Conservation (phyloP, 2,113 vertebrate species). For the Channa maculata region DNA sequence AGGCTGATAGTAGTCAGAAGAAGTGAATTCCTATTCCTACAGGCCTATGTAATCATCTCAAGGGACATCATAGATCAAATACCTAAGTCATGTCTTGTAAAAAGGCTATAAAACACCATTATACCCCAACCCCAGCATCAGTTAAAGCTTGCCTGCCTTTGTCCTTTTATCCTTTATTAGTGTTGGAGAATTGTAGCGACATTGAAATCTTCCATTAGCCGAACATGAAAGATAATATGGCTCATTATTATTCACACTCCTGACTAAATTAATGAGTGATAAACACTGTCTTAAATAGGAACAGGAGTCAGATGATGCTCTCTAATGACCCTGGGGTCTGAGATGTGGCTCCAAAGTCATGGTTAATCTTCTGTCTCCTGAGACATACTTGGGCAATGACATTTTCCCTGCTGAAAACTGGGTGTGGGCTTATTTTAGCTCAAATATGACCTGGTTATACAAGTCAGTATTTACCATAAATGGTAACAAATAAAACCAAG, state of each 20-base stretch:
- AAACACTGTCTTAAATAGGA: conserved; percentile 51
- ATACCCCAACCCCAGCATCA: conserved; percentile 2
- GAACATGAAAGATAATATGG: conserved; percentile 41
- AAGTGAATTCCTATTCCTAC: conserved; percentile 34
- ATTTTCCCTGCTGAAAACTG: conserved; percentile 51
- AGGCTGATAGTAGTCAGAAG: conserved; percentile 34
- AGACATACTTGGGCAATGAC: conserved; percentile 65
- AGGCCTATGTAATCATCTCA: conserved; percentile 35
- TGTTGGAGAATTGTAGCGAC: conserved; percentile 8
- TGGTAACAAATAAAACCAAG: conserved; percentile 78
- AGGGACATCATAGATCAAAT: conserved; percentile 34
- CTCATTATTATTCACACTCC: conserved; percentile 49
- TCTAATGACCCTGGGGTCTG: conserved; percentile 12
- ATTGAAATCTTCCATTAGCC: conserved; percentile 14
- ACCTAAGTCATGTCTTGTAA: conserved; percentile 6
- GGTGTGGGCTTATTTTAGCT: conserved; percentile 72
- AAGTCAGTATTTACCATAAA: conserved; percentile 84
- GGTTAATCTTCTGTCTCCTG: conserved; percentile 62
- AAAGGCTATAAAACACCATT: conserved; percentile 34
- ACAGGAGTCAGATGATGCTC: conserved; percentile 40
- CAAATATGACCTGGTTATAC: conserved; percentile 53
- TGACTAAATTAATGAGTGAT: conserved; percentile 55
- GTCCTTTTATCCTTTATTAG: conserved; percentile 40
- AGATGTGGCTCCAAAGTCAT: conserved; percentile 49
- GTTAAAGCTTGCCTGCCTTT: conserved; percentile 16